Evolutionary conservation across 2,113 vertebrate species (phyloP), one percentile per base, ranked within the genome.

Genomic region (Equus przewalskii): DNA sequence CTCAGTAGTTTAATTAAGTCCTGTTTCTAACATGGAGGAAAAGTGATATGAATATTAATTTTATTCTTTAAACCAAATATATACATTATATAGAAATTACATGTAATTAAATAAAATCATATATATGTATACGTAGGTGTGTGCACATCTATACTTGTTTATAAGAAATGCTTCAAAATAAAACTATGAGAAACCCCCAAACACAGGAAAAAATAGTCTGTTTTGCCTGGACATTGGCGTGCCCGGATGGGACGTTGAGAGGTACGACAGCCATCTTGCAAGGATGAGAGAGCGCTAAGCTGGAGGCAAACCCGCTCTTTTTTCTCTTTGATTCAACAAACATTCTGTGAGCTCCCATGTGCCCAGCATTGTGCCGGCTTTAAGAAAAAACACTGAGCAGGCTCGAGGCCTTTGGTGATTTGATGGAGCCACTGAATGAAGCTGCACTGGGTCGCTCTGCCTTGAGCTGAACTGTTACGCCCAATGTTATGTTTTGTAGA

Each of bases 371-470:
- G 12, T 14, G 44, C 28, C 62, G 33, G 14, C 26, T 22, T 44
- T 5, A 60, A 21, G 78, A 46, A 72, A 22, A 19, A 46, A 49
- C 0, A 6, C 15, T 51, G 44, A 62, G 49, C 46, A 11, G 54
- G 1, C 10, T 19, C 7, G 12, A 14, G 78, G 3, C 13, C 73
- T 92, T 49, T 16, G 46, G 21, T 60, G 7, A 24, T 67, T 65
- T 28, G 54, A 46, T 44, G 79, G 33, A 80, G 28, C 8, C 11
- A 30, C 19, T 8, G 49, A 94, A 16, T 73, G 26, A 64, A 44
- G 4, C 8, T 15, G 1, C 1, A 1, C n/a, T 10, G 6, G 36
- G 3, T 15, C 24, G 15, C 11, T 67, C 49, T 73, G 13, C 56
- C 16, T 22, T 41, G 41, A 18, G 6, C 41, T 24, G 2, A 56